These are phyloP conservation scores for Erinaceus europaeus DNA, from an alignment of 2,113 vertebrate species.

Conservation along the genomic window DNA sequence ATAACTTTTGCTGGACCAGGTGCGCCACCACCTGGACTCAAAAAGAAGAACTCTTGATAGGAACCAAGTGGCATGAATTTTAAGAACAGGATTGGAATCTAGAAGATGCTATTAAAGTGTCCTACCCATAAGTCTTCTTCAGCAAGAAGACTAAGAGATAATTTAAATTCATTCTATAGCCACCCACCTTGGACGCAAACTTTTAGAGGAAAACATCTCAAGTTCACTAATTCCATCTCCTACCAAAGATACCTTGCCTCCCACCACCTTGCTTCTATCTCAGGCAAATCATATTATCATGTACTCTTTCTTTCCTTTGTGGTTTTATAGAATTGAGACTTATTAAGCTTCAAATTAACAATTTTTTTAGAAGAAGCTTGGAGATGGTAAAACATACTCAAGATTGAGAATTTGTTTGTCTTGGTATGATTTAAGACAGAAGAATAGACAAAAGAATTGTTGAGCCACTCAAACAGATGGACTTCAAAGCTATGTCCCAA, in stretches of 20 bases:
- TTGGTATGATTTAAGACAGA: neutral
- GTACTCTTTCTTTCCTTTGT: neutral
- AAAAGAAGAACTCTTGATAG: no score
- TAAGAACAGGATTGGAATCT: neutral
- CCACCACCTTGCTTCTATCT: neutral
- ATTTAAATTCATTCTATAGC: neutral
- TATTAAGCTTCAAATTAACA: neutral
- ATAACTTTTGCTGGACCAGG: no score
- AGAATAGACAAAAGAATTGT: neutral
- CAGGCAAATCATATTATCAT: neutral
- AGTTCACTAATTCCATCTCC: neutral
- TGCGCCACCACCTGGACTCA: no score
- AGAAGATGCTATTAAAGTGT: constrained; percentile 3
- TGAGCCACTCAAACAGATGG: neutral
- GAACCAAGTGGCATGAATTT: no score
- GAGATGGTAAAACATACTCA: neutral
- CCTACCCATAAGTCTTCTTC: neutral
- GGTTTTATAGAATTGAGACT: neutral
- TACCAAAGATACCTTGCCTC: neutral
- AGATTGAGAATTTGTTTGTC: neutral
- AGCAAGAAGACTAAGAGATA: neutral
- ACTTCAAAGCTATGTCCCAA: neutral
- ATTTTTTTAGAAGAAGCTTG: neutral
- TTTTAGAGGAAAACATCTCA: neutral
- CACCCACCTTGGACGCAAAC: neutral